Percentiles rank a stretch among this genome's conserved stretches.
phyloP scores from a whole-genome alignment of 2,113 vertebrate genomes.

The Rhipidura dahli region DNA sequence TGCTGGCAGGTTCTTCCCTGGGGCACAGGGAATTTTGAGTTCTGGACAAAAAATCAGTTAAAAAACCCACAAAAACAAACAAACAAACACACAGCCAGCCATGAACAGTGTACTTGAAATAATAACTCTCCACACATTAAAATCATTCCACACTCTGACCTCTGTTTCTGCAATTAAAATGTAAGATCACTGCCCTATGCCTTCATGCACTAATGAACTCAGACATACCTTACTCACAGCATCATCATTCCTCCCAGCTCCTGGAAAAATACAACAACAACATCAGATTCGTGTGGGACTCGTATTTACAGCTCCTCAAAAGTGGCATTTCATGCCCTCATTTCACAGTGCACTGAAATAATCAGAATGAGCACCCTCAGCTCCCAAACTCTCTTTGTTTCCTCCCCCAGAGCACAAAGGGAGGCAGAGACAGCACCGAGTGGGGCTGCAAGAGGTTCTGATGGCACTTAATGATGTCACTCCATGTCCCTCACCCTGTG shows the following conservation, averaged over 20 bases:
- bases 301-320: neutral
- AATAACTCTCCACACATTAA: neutral
- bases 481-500: neutral
- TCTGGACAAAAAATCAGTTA: neutral
- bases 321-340: neutral
- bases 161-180: neutral
- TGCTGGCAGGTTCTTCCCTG: neutral
- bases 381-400: neutral
- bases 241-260: conserved; percentile 1
- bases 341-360: neutral
- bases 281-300: neutral
- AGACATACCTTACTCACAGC: conserved; percentile 15
- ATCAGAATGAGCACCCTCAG: fast-evolving
- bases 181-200: fast-evolving
- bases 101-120: neutral
- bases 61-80: neutral
- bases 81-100: neutral
- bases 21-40: neutral
- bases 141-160: neutral
- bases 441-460: neutral
- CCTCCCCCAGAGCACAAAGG: neutral
- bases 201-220: neutral
- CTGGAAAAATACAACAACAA: conserved; percentile 8
- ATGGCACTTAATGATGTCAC: neutral
- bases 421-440: neutral